Evolutionary conservation across 2,888 invertebrate species (phyloP).

Genomic region (Sinotaia quadrata): DNA sequence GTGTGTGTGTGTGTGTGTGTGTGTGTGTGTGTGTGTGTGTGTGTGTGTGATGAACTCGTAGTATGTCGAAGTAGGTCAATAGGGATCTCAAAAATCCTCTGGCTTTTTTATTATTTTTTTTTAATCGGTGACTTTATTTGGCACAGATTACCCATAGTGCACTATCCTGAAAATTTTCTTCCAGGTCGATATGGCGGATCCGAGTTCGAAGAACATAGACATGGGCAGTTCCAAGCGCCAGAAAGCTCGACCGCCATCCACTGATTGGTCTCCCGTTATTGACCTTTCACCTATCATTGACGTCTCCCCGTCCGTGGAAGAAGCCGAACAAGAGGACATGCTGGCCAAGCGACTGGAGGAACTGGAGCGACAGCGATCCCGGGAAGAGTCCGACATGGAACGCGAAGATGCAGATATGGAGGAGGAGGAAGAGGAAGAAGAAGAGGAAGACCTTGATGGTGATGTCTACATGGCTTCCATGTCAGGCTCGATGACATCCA

Average conservation of each 20-base stretch:
- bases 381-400: slow-evolving; percentile 46
- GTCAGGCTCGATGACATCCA: slow-evolving; percentile 25
- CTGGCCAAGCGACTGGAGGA: slow-evolving; percentile 64
- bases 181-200: slow-evolving; percentile 67
- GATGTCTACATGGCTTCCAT: slow-evolving; percentile 21
- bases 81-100: no score
- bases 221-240: slow-evolving; percentile 68
- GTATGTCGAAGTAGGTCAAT: no score
- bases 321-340: slow-evolving; percentile 71
- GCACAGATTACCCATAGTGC: no score
- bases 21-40: no score
- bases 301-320: slow-evolving; percentile 73
- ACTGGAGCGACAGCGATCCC: slow-evolving; percentile 53
- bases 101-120: no score
- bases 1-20: no score
- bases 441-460: slow-evolving; percentile 27
- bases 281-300: slow-evolving; percentile 74
- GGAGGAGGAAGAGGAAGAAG: slow-evolving; percentile 22
- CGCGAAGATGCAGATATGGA: slow-evolving; percentile 38
- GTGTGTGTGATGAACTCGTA: no score
- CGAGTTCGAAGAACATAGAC: slow-evolving; percentile 67
- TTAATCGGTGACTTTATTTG: no score
- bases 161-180: no score
- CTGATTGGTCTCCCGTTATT: slow-evolving; percentile 73
- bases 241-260: slow-evolving; percentile 66